These are phyloP conservation scores for Myotis vivesi DNA, from an alignment of 2,797 vertebrate genomes.

Conservation along the genomic window DNA sequence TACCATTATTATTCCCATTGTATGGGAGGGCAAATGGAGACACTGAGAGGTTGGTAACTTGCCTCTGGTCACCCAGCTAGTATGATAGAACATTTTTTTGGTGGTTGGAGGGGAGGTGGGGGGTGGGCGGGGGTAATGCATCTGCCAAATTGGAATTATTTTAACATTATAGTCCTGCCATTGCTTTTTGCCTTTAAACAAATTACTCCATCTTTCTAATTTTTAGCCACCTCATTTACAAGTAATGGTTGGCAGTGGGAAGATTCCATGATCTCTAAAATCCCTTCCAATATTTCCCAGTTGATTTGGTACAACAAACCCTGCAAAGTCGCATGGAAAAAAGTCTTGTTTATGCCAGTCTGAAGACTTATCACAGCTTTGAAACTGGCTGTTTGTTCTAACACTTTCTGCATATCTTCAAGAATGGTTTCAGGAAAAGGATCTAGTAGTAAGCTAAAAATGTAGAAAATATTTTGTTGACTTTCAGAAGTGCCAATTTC, in stretches of 20 bases:
- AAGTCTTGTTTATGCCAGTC: background rate
- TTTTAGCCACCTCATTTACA: background rate
- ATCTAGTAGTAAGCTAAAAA: background rate
- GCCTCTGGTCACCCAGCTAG: background rate
- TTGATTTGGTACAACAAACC: background rate
- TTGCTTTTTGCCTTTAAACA: background rate
- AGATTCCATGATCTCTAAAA: background rate
- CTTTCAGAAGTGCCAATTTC: slow-evolving; percentile 16
- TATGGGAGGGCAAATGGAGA: background rate
- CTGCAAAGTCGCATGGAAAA: background rate
- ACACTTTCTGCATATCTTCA: background rate
- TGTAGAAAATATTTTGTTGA: background rate
- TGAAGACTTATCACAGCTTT: background rate
- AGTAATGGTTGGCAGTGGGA: background rate
- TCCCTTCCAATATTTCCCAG: background rate
- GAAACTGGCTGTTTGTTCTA: background rate
- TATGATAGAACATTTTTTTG: background rate
- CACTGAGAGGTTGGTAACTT: background rate
- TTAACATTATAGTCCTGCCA: background rate
- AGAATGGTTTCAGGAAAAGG: background rate
- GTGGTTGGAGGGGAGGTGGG: background rate
- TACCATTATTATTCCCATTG: background rate
- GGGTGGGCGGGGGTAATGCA: background rate
- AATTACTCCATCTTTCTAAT: background rate
- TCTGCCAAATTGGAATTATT: background rate